Percentiles rank a stretch among this genome's conserved stretches.
phyloP scores from a whole-genome alignment of 2,888 invertebrate genomes.

The Cryptops parisi region DNA sequence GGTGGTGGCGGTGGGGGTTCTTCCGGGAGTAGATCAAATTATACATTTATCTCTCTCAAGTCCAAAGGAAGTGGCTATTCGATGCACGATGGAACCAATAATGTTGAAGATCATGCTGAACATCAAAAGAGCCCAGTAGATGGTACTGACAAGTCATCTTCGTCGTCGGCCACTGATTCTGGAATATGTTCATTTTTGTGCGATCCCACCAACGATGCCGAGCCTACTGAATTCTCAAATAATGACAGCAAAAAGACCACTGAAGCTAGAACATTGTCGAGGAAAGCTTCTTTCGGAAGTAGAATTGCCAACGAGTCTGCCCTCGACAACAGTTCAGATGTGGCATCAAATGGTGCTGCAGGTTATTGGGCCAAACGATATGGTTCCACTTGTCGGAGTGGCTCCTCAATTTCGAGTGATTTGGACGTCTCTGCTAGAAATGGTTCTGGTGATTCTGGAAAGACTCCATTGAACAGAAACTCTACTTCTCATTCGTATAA shows the following conservation, averaged over 20 bases:
- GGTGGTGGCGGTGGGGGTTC: neutral
- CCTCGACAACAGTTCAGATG: neutral
- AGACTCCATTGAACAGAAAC: neutral
- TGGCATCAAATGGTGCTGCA: conserved; percentile 2
- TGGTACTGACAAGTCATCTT: neutral
- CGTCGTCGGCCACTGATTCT: neutral
- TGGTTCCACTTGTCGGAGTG: conserved; percentile 2
- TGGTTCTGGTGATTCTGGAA: too few species aligned
- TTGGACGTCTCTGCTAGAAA: neutral
- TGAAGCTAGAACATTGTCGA: neutral
- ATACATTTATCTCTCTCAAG: neutral
- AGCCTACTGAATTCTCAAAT: neutral
- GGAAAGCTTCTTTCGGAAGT: neutral
- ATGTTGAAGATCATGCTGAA: neutral
- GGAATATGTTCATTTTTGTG: too few species aligned
- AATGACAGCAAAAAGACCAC: neutral
- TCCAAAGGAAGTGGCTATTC: neutral
- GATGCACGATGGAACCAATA: neutral
- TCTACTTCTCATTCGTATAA: neutral
- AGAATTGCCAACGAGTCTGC: neutral
- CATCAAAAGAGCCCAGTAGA: neutral
- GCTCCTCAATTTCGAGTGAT: neutral
- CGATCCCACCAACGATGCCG: too few species aligned
- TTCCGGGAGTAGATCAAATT: neutral
- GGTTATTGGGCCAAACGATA: conserved; percentile 10